Base-by-base conservation (phyloP, 2,797 vertebrate species). In the Clamator glandarius region DNA sequence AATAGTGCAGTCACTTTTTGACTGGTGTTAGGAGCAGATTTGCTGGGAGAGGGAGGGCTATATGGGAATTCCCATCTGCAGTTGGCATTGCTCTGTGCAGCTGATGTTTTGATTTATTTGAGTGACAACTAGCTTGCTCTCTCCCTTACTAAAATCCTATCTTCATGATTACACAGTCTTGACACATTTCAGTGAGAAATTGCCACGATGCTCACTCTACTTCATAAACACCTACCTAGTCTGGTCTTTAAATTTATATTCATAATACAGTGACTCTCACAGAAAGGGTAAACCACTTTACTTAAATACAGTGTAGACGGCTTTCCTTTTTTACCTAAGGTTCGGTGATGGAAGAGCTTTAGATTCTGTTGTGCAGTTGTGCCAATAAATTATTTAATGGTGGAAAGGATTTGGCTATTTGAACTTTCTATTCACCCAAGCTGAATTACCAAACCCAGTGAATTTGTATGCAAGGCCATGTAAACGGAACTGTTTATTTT, bases 331-430 rank as follows among this genome's bases (percentile, higher is more conserved):
- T 9, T 29, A 11, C 59, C 46, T 10, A 2, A 54, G 46, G 4
- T 29, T 8, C 19, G 14, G 52, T 1, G 50, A 35, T 50, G 31
- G 61, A 28, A 28, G 31, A 84, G 14, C 48, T 28, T 48, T 28
- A 16, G 19, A 46, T 14, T 24, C 33, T 31, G 36, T 11, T 35
- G 72, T 87, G 67, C 63, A 35, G n/a, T 80, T 74, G 57, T 76
- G 67, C 33, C 76, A 64, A 73, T 91, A 23, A 87, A 92, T 73
- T 87, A 63, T 90, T 73, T 51, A 90, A 41, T 6, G 35, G 23
- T 35, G 64, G 74, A 69, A 90, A 84, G 63, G 63, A 78, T 31
- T 19, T 66, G 85, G 64, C 59, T 79, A 0, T 69, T 83, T 82
- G 55, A 84, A 84, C 83, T 82, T 80, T 68, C 57, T 79, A n/a